Evolutionary conservation across 2,888 invertebrate species (phyloP), one percentile per base, ranked within the genome.

Genomic region (Chrysotoxum bicinctum): DNA sequence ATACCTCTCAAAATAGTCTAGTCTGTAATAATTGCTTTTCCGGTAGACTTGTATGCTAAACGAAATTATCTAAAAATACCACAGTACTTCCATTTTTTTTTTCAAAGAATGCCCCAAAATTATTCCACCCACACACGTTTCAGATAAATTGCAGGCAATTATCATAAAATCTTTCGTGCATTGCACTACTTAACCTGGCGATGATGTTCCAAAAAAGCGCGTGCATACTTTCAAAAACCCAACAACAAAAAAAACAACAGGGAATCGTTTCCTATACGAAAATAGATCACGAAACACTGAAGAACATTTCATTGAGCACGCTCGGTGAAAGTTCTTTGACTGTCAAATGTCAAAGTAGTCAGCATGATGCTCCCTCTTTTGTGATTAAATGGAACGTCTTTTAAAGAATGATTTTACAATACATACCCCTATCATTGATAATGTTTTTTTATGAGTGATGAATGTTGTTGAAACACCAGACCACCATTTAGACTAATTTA

Each of bases 121-220:
- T 9, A 6, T 3, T n/a, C n/a, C 40, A 26, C 35, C 14, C 30
- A 12, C 30, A 54, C 54, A 54, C 9, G 32, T 58, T 19, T 58
- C 58, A 43, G 12, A 35, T 58, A 35, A 58, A 58, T 58, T 58
- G 66, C 76, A 21, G 32, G 40, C 23, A 35, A 58, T 52, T 68
- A 58, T 60, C 76, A 69, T 50, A 60, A 58, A 76, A 58, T 58
- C 48, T 68, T 37, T 68, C 75, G 58, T 56, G 37, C 48, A 69
- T 60, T 69, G 50, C 58, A 76, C 76, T 50, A 76, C 58, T 52
- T 60, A 76, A 58, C 58, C 37, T 58, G 58, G 21, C 16, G 56
- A 56, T 56, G 56, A 35, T 56, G 30, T 54, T 16, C 54, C 30
- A 54, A 54, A 54, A 54, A 30, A 16, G 10, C 14, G 19, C 12